phyloP scores from a whole-genome alignment of 92 coral and sea anemone species.

The Epizoanthus rinbou region DNA sequence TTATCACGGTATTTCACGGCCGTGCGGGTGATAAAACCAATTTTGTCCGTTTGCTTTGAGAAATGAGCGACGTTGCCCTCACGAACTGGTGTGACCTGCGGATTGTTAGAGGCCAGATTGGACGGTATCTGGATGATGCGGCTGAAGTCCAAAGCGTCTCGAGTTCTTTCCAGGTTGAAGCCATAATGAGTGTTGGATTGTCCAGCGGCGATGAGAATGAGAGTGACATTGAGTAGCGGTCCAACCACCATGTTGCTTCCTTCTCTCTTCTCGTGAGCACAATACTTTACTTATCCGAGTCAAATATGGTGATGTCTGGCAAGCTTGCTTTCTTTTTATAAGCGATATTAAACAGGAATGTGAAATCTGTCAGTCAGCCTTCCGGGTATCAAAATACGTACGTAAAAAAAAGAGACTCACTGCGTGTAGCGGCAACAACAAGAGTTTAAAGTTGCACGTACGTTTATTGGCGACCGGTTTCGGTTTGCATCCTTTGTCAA shows the following conservation, averaged over 20 bases:
- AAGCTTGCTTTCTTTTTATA: too few relatives aligned
- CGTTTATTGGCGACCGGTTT: too few relatives aligned
- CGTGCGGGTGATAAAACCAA: conserved; percentile 18
- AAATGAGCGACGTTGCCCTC: background rate
- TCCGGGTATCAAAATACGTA: too few relatives aligned
- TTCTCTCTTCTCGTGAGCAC: too few relatives aligned
- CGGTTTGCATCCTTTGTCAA: too few relatives aligned
- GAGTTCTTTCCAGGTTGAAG: background rate
- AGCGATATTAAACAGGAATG: too few relatives aligned
- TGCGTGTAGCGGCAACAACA: too few relatives aligned
- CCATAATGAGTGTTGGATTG: conserved; percentile 16
- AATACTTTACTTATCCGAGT: too few relatives aligned
- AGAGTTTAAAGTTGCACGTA: too few relatives aligned
- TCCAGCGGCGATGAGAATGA: background rate
- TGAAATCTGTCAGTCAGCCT: too few relatives aligned
- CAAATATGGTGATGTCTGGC: too few relatives aligned
- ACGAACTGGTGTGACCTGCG: conserved; percentile 1
- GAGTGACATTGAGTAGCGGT: background rate
- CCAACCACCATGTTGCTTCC: background rate
- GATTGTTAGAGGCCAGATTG: background rate
- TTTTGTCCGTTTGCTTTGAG: background rate
- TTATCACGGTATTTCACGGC: conserved; percentile 21
- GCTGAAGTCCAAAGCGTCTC: background rate
- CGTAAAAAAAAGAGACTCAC: too few relatives aligned
- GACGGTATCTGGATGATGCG: conserved; percentile 1